phyloP scores from a whole-genome alignment of 2,888 invertebrate genomes.

The Epinotia bilunana region DNA sequence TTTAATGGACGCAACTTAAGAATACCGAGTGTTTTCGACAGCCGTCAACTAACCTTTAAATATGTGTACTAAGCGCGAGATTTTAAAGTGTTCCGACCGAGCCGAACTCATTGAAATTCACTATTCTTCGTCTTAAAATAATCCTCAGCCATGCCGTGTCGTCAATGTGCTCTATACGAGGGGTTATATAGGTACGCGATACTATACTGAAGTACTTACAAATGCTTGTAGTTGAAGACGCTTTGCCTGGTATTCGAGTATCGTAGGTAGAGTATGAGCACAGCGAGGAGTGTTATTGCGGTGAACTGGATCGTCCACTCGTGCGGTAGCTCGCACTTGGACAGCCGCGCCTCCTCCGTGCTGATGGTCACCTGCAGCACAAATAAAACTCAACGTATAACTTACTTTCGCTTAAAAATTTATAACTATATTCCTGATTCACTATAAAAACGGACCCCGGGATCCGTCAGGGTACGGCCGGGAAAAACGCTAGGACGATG shows the following conservation, averaged over 20 bases:
- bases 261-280: slow-evolving; percentile 69
- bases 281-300: slow-evolving; percentile 84
- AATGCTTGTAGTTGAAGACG: slow-evolving; percentile 61
- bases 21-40: too few species aligned
- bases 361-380: slow-evolving; percentile 89
- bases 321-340: slow-evolving; percentile 92
- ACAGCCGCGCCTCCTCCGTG: slow-evolving; percentile 88
- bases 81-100: too few species aligned
- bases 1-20: too few species aligned
- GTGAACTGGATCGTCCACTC: slow-evolving; percentile 88
- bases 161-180: neutral
- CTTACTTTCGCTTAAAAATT: too few species aligned
- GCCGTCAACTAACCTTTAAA: too few species aligned
- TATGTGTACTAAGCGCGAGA: too few species aligned
- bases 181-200: neutral
- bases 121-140: neutral
- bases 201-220: slow-evolving; percentile 60
- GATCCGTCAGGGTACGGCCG: too few species aligned
- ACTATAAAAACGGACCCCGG: too few species aligned
- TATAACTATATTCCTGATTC: too few species aligned
- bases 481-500: too few species aligned
- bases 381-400: slow-evolving; percentile 27
- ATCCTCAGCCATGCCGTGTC: neutral
- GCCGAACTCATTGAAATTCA: too few species aligned
- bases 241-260: slow-evolving; percentile 54